Base-by-base conservation (phyloP, 1,140 invertebrate species). In the Vanessa tameamea region DNA sequence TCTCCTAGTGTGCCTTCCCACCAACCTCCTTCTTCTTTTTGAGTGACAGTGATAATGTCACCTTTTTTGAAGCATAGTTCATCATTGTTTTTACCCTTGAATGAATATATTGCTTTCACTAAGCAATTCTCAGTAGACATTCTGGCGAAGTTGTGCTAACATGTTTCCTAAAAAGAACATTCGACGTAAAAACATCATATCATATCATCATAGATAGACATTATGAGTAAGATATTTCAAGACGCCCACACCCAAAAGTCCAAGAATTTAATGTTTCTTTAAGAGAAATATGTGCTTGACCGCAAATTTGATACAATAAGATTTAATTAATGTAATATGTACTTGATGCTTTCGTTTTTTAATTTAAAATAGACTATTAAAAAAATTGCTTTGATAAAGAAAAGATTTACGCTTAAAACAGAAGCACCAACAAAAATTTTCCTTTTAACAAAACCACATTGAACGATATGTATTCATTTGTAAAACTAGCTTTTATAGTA, bases 1-100 rank as follows among this genome's bases (percentile, higher is more conserved):
- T 98, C 98, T 77, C 97, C 95, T 20, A 99, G 93, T 3, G 98
- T 99, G 15, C 98, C 99, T 93, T 99, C 98, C 98, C 98, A 99
- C 95, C 98, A 99, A 37, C 98, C 98, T 63, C 98, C 98, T 88
- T 99, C 96, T 83, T 98, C 96, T 65, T 93, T 92, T 90, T 98
- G 97, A 6, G 98, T 99, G 47, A 99, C 96, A 15, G 98, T 98
- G 75, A 99, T 99, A 63, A 99, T 94, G 93, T 99, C 98, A 64
- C 98, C 98, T 93, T 99, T 99, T 80, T 96, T 96, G 88, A 99
- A 99, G 86, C 97, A 98, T 77, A 99, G 90, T 95, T 99, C 98
- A 94, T 99, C 98, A 94, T 99, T 99, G 88, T 99, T 99, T 89
- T 96, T 96, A 64, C 98, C 98, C 93, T 97, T 97, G 90, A 99